Percentiles rank a stretch among this genome's conserved stretches.
Evolutionary conservation across 2,888 invertebrate genomes (phyloP).

Genomic region (Conus canariensis): DNA sequence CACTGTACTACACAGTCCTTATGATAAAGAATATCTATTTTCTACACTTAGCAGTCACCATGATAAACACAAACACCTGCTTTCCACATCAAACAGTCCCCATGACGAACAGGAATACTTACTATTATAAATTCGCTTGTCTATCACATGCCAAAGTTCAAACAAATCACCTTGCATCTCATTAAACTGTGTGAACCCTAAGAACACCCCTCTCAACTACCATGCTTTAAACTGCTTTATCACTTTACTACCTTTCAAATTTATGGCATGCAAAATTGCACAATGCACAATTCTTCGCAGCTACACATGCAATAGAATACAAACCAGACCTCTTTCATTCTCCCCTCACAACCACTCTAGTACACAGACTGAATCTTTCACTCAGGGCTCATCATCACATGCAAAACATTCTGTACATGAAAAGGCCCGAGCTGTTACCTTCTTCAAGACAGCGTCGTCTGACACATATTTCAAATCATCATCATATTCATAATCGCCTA

Average conservation of each 20-base stretch:
- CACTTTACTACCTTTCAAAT: not conserved
- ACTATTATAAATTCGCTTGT: not conserved
- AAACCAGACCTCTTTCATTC: not conserved
- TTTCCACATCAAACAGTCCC: too few relatives aligned
- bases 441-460: slow-evolving; percentile 65
- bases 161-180: not conserved
- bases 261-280: slow-evolving; percentile 6
- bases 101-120: too few relatives aligned
- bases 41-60: too few relatives aligned
- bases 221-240: not conserved
- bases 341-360: too few relatives aligned
- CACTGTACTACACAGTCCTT: too few relatives aligned
- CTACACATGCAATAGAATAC: not conserved
- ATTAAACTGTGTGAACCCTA: not conserved
- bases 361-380: not conserved
- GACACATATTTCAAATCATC: slow-evolving; percentile 66
- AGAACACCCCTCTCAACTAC: not conserved
- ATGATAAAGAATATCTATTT: too few relatives aligned
- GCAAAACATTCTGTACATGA: not conserved
- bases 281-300: not conserved
- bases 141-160: not conserved
- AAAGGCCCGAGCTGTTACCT: slow-evolving; percentile 59
- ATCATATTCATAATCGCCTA: slow-evolving; percentile 68
- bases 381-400: not conserved
- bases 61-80: too few relatives aligned